Base-by-base conservation (phyloP, 30 jellyfish, hydroid and myxozoan genomes). In the Turritopsis dohrnii region DNA sequence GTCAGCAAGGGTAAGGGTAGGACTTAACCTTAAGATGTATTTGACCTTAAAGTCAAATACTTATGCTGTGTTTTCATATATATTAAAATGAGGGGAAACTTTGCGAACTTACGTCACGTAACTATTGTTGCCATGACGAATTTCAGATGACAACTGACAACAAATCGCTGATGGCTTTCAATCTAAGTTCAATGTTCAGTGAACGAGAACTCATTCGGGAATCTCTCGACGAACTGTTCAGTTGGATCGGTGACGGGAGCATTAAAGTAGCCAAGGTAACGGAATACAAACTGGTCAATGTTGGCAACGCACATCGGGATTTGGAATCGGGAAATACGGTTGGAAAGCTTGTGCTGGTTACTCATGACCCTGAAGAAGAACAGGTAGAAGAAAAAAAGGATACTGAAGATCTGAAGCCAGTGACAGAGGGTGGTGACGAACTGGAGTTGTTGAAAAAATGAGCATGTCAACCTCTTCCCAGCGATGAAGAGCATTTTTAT, bases 101-200 rank as follows among this genome's bases (percentile, higher is more conserved):
- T 54, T 18, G 18, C n/a, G 72, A 54, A 16, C 19, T 54, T 54
- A 21, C n/a, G 18, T 54, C 21, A 16, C 5, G 9, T 41, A 13
- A 41, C 13, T 41, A 41, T 3, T 41, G 60, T 41, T 41, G 66
- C 28, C 21, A 20, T 66, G n/a, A 20, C 26, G 28, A 24, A 41
- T 76, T 83, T 26, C 82, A 92, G 97, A 87, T 92, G 82, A 83
- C 89, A 1, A 86, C 89, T 3, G 89, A 84, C 7, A 92, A 92
- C 89, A 92, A 92, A 71, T 79, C 92, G 29, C 89, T 92, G 5
- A 87, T 92, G 96, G 96, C 92, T 21, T 92, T 92, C 89, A 92
- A 92, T 72, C 81, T 92, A 72, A 92, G 97, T 72, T 79, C 71
- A 84, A 87, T 87, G 96, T 87, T 87, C 41, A 41, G 75, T 1